Percentiles rank a stretch among this genome's conserved stretches.
Evolutionary conservation across 2,113 vertebrate species (phyloP).

Genomic region (Saimiri boliviensis): DNA sequence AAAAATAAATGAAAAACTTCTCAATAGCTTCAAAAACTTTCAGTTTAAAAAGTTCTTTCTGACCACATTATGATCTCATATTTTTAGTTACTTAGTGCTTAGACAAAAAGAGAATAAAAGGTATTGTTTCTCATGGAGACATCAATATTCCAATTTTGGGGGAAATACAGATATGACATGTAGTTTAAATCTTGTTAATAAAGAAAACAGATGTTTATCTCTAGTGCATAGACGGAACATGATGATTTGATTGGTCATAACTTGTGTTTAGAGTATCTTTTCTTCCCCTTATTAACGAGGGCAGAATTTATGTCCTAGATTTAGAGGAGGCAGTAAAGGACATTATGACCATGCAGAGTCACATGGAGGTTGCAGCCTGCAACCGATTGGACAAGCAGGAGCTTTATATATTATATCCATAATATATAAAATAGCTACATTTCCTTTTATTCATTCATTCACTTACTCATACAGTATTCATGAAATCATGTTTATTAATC

Average conservation of each 20-base stretch:
- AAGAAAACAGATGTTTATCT: not conserved
- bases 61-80: not conserved
- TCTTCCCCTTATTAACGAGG: not conserved
- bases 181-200: not conserved
- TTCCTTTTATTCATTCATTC: not conserved
- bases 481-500: not conserved
- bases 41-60: not conserved
- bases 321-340: not conserved
- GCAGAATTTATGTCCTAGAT: not conserved
- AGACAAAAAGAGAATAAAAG: not conserved
- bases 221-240: not conserved
- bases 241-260: not conserved
- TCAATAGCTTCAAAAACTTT: not conserved
- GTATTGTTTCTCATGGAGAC: not conserved
- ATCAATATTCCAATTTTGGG: not conserved
- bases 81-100: not conserved
- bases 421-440: not conserved
- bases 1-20: not conserved
- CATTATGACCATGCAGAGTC: accelerated
- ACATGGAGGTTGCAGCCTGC: not conserved
- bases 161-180: not conserved
- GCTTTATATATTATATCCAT: not conserved
- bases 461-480: not conserved
- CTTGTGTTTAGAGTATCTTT: not conserved
- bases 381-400: not conserved